Evolutionary conservation across 1,140 invertebrate species (phyloP), one percentile per base, ranked within the genome.

Genomic region (Solenopsis invicta): DNA sequence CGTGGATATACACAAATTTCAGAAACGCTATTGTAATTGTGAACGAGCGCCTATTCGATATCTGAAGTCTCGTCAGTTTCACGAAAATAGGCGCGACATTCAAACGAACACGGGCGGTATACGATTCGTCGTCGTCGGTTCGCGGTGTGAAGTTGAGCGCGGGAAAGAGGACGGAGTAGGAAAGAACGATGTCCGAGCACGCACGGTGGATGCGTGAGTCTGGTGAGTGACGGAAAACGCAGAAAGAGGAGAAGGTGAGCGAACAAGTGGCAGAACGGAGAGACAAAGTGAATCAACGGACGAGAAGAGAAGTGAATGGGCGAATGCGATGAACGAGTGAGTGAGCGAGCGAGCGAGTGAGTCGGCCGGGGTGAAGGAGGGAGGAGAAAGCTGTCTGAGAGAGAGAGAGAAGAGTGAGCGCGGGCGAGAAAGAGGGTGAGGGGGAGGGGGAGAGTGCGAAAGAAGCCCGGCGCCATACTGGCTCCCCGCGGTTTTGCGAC

Each of bases 391-490:
- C 88, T 72, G 75, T 74, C 87, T 88, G 88, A 91, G 84, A 87
- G 88, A 92, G 91, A 88, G 91, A 86, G 62, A 82, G 85, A 67
- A n/a, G 18, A 5, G 48, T 2, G 50, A 9, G 16, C 0, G 56
- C 0, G 56, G 3, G 41, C 4, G 34, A 24, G 54, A 12, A 34
- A 24, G 24, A 18, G 45, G 9, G 86, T 74, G 90, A 90, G 86
- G 75, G 52, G 18, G 16, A 3, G 16, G 6, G 88, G 87, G 87
- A 64, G 88, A 87, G 64, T 86, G 88, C 74, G 84, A 88, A 86
- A 86, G 88, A 89, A 82, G 54, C 81, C 52, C 92, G 92, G 91
- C 93, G 93, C 93, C 92, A 92, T 93, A 92, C 92, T 91, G 91
- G 90, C 91, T 93, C 88, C 77, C 90, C 72, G 88, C 88, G 88